Conservation (phyloP, 2,888 invertebrate genomes). For the Apotomis betuletana region DNA sequence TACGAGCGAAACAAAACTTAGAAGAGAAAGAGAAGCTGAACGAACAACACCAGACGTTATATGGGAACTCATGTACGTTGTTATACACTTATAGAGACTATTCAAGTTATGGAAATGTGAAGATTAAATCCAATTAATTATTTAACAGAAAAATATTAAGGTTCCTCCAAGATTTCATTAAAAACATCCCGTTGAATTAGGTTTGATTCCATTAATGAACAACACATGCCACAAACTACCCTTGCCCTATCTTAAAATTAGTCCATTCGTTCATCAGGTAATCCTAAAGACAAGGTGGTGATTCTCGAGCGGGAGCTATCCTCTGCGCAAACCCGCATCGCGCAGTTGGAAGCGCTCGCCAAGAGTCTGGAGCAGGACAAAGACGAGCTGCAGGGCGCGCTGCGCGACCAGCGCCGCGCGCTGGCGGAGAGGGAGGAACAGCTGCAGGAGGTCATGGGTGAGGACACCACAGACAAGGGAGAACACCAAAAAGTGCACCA, state of each 20-base stretch:
- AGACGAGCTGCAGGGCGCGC: slow-evolving; percentile 86
- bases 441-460: slow-evolving; percentile 73
- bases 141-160: too few relatives aligned
- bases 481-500: not conserved
- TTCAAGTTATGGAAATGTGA: too few relatives aligned
- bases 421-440: slow-evolving; percentile 73
- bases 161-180: too few relatives aligned
- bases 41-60: slow-evolving; percentile 79
- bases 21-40: slow-evolving; percentile 84
- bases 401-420: slow-evolving; percentile 83
- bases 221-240: too few relatives aligned
- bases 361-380: slow-evolving; percentile 84
- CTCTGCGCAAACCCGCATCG: slow-evolving; percentile 65
- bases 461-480: slow-evolving; percentile 43
- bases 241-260: not conserved
- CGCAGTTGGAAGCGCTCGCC: slow-evolving; percentile 72
- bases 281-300: slow-evolving; percentile 73
- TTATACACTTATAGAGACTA: not conserved
- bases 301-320: slow-evolving; percentile 73
- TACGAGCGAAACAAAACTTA: slow-evolving; percentile 83
- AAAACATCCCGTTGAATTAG: too few relatives aligned
- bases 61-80: slow-evolving; percentile 72
- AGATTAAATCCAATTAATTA: too few relatives aligned
- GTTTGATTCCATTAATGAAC: too few relatives aligned
- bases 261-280: slow-evolving; percentile 55